These are phyloP conservation scores for Branchinecta lynchi DNA, from an alignment of 1,140 invertebrate genomes.

Conservation along the genomic window DNA sequence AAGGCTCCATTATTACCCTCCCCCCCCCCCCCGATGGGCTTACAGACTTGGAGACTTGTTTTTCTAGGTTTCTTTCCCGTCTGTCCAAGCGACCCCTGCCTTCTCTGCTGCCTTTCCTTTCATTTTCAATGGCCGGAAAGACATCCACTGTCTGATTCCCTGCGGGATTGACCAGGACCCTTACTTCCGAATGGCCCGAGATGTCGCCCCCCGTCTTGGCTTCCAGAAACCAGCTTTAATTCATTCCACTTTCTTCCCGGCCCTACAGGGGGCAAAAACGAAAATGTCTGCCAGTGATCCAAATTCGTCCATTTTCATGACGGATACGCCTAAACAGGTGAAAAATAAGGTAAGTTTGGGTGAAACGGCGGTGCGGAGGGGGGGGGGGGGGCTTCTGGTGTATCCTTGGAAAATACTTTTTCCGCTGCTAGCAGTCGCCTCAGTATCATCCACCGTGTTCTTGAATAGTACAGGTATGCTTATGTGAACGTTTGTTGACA, in stretches of 20 bases:
- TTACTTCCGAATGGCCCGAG: constrained; percentile 95
- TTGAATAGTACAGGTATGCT: too few relatives aligned
- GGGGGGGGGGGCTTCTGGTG: too few relatives aligned
- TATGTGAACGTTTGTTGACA: too few relatives aligned
- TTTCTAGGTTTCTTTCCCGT: constrained; percentile 49
- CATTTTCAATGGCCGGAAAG: constrained; percentile 65
- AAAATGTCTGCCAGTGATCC: constrained; percentile 96
- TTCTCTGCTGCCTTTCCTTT: constrained; percentile 89
- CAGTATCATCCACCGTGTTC: too few relatives aligned
- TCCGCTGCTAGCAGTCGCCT: too few relatives aligned
- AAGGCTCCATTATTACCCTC: too few relatives aligned
- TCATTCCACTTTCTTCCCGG: constrained; percentile 89
- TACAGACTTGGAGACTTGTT: not conserved
- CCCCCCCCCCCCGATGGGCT: too few relatives aligned
- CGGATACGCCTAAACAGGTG: constrained; percentile 88
- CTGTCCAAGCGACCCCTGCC: constrained; percentile 87
- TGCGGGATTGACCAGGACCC: constrained; percentile 99
- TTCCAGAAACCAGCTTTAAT: constrained; percentile 83
- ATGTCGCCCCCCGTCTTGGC: constrained; percentile 79
- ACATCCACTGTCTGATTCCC: constrained; percentile 83
- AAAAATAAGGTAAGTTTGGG: constrained; percentile 69
- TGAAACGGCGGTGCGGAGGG: too few relatives aligned
- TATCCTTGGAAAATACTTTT: too few relatives aligned
- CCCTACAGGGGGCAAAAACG: constrained; percentile 84
- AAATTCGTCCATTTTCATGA: constrained; percentile 87